Conservation (phyloP, 2,797 vertebrate species). For the Psittacula derbiana region DNA sequence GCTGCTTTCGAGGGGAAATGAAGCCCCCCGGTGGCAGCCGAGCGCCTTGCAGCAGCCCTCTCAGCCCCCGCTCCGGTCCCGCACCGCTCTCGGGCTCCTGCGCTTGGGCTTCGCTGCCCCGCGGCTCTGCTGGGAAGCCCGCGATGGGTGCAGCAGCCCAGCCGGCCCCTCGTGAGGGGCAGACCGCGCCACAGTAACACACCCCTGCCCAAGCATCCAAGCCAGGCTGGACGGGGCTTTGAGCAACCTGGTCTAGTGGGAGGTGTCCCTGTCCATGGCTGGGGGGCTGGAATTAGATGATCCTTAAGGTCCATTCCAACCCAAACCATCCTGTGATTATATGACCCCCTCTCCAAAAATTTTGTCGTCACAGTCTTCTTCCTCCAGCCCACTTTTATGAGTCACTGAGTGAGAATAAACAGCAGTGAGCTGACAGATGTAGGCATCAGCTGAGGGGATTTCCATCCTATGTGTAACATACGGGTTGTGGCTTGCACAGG, state of each 20-base stretch:
- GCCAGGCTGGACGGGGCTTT: background rate
- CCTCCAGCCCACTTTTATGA: background rate
- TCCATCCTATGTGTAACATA: background rate
- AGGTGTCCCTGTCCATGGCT: background rate
- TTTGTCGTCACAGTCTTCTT: accelerated
- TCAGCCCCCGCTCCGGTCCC: too few species aligned
- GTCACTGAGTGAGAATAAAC: accelerated
- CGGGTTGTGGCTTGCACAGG: background rate
- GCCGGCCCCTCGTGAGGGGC: accelerated
- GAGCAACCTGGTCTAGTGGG: background rate
- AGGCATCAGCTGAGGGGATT: background rate
- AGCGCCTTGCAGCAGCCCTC: background rate
- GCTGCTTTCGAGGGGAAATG: constrained; percentile 27
- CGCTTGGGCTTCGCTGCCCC: too few species aligned
- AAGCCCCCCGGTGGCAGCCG: constrained; percentile 64
- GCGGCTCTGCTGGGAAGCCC: background rate
- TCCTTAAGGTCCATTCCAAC: background rate
- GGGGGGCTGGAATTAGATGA: background rate
- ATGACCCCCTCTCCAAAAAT: background rate
- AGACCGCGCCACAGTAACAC: background rate
- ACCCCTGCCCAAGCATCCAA: accelerated
- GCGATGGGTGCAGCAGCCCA: background rate
- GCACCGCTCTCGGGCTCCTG: background rate
- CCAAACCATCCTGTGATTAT: background rate
- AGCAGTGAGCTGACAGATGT: background rate